Evolutionary conservation across 2,113 vertebrate genomes (phyloP).

Genomic region (Orientallactaga bullata): DNA sequence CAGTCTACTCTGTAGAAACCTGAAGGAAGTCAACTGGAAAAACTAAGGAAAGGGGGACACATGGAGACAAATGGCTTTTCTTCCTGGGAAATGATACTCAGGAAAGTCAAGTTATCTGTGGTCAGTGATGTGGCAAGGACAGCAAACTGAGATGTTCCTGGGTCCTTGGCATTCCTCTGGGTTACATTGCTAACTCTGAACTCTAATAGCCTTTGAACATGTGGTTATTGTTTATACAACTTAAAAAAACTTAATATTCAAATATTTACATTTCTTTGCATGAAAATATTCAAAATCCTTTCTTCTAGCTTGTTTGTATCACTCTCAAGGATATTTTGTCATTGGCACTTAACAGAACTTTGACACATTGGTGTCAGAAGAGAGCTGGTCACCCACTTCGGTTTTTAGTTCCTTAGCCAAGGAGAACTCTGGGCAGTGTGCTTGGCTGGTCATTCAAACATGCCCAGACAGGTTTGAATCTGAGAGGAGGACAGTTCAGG

Average conservation of each 20-base stretch:
- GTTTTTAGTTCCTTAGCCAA: background rate
- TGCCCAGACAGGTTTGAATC: background rate
- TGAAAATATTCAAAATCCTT: background rate
- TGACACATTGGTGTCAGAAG: background rate
- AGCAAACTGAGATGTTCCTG: background rate
- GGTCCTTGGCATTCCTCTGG: background rate
- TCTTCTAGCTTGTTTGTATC: background rate
- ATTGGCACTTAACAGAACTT: slow-evolving; percentile 7
- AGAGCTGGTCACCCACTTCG: background rate
- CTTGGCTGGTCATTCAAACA: slow-evolving; percentile 1
- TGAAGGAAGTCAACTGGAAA: background rate
- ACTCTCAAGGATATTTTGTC: slow-evolving; percentile 4
- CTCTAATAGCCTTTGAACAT: background rate
- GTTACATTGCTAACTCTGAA: background rate
- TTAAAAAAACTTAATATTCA: background rate
- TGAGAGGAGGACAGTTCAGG: background rate
- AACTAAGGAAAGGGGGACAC: background rate
- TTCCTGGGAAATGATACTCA: background rate
- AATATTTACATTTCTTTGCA: background rate
- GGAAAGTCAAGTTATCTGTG: slow-evolving; percentile 52
- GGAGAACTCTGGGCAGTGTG: background rate
- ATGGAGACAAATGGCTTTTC: background rate
- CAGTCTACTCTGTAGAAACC: background rate
- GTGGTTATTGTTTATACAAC: background rate
- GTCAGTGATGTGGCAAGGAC: rapidly evolving